Evolutionary conservation across 2,797 vertebrate species (phyloP), one percentile per base, ranked within the genome.

Genomic region (Echeneis naucrates): DNA sequence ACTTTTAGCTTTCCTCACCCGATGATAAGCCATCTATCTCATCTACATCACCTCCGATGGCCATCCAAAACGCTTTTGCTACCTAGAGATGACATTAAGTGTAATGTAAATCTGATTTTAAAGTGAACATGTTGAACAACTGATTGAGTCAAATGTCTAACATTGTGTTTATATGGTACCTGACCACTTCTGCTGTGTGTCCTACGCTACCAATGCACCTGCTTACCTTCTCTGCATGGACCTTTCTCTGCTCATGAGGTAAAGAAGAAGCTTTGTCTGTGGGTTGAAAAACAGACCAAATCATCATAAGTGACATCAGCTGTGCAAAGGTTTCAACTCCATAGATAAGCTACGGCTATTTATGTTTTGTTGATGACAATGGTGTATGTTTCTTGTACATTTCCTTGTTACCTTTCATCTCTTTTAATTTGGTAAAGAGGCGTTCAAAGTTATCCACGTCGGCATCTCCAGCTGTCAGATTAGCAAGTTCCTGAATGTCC

Each of bases 31-130:
- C 96, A 45, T 97, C 98, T 10, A 99, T 97, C 89, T 99, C 98
- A 70, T 99, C 98, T 75, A 96, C 93, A 89, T 99, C 97, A 24
- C 98, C 98, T 53, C 98, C 97, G 10, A 99, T 98, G 0, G 98
- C 98, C 96, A 96, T 99, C 98, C 98, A 99, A 93, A 99, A 99
- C 0, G 98, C 98, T 92, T 99, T 99, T 81, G 98, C 97, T 75
- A 99, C 98, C 98, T 99, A 76, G 12, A 75, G 76, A 88, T 33
- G 3, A 79, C 3, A 79, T 60, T 67, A 32, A 4, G n/a, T 35
- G 1, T 47, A 27, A 32, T 47, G 37, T 75, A 47, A 77, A 63
- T 42, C 23, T 17, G 9, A 35, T 19, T 56, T 54, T 45, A n/a
- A n/a, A n/a, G 37, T 5, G 57, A 37, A 14, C 45, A 50, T 9